phyloP scores from a whole-genome alignment of 1,140 invertebrate genomes.

The Lamellibrachia luymesi region DNA sequence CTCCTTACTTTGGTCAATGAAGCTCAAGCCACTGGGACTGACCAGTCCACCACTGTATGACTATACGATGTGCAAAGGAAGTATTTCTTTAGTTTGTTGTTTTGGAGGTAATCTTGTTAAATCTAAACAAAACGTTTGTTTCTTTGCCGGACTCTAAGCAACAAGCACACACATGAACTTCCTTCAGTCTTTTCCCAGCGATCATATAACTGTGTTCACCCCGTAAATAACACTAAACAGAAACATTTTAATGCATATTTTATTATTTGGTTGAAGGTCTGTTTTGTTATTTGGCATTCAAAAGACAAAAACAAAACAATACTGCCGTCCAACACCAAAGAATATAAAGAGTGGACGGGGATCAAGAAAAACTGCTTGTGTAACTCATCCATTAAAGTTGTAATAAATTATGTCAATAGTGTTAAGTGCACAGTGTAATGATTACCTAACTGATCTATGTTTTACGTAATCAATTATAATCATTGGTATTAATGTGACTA shows the following conservation, averaged over 20 bases:
- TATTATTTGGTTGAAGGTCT: not conserved
- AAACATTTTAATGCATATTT: too few species aligned
- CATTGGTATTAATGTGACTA: not conserved
- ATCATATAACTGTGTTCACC: too few species aligned
- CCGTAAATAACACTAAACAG: too few species aligned
- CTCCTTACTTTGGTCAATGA: constrained; percentile 44
- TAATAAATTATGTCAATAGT: not conserved
- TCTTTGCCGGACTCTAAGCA: too few species aligned
- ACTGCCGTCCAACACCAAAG: not conserved
- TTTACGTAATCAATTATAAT: not conserved
- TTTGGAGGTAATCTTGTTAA: too few species aligned
- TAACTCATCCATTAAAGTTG: not conserved
- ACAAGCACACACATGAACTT: too few species aligned
- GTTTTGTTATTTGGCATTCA: not conserved
- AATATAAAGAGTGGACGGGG: not conserved
- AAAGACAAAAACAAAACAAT: not conserved
- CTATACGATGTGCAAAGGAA: constrained; percentile 28
- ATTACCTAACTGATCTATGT: not conserved
- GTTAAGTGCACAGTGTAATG: not conserved
- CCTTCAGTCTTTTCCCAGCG: too few species aligned
- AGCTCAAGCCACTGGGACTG: constrained; percentile 44
- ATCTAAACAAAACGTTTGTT: too few species aligned
- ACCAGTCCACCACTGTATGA: constrained; percentile 43
- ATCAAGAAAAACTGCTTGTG: not conserved
- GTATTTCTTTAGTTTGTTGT: not conserved